Evolutionary conservation across 2,113 vertebrate genomes (phyloP), one percentile per base, ranked within the genome.

Genomic region (Microcebus murinus): DNA sequence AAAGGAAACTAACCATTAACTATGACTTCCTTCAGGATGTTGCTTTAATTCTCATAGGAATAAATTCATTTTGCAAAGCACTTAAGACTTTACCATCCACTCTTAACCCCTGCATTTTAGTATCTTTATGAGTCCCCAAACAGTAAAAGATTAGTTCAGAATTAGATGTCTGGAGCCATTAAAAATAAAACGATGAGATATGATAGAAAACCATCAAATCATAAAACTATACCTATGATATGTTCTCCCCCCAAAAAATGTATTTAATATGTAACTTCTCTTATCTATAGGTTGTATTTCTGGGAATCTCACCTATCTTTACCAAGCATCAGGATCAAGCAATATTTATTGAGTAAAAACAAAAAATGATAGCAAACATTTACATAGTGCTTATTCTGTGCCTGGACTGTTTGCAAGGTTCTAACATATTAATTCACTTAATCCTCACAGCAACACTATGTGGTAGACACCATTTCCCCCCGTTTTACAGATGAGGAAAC

Each of bases 1-100:
- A 23, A 90, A 74, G 91, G 89, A 88, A 97, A 86, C 39, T n/a
- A 81, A 77, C 74, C 36, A 57, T 77, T 55, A 42, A 23, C 61
- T 45, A 36, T 15, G 87, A 87, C 59, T 77, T 70, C 91, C 73
- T 81, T 45, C 25, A 34, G 67, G 39, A 65, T 1, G 5, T 29
- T 39, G 11, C 70, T 92, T 55, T 29, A 31, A 86, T 25, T 59
- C 87, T 87, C 90, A 31, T 0, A 59, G 77, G 82, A 86, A 63
- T 34, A 59, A 21, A 34, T 48, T 73, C 55, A 81, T 73, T 89
- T 29, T 79, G 61, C 29, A 36, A 4, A 76, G 90, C 7, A 57
- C 25, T 63, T 63, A 27, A 6, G 25, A 10, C 15, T 29, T n/a
- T 6, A 79, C 45, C 50, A 48, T 20, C 29, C 34, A 67, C 45